Conservation (phyloP, 2,888 invertebrate genomes). For the Isoperla grammatica region DNA sequence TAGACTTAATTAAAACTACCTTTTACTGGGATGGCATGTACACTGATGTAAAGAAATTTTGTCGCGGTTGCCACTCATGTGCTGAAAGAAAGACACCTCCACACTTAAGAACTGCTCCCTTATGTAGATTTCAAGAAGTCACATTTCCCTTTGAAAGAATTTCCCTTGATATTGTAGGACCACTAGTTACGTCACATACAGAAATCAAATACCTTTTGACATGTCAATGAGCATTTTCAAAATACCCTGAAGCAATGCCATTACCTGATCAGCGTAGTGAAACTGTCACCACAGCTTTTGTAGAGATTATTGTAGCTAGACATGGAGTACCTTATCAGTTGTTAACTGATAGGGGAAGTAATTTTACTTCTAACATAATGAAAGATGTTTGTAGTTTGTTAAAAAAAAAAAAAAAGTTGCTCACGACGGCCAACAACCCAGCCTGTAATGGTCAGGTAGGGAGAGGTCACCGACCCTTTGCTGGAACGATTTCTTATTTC, state of each 20-base stretch:
- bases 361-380: not conserved
- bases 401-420: not conserved
- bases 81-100: too few species aligned
- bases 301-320: not conserved
- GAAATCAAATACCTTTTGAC: not conserved
- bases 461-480: not conserved
- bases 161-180: not conserved
- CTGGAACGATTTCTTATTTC: not conserved
- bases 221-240: not conserved
- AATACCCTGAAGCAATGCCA: not conserved
- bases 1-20: too few species aligned
- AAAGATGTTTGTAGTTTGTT: not conserved
- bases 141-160: too few species aligned
- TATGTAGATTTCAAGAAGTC: too few species aligned
- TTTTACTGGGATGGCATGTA: too few species aligned
- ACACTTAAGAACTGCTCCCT: too few species aligned
- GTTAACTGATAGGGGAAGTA: not conserved
- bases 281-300: not conserved
- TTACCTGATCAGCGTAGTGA: not conserved
- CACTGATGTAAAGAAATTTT: too few species aligned
- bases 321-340: not conserved
- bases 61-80: too few species aligned
- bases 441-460: constrained; percentile 4
- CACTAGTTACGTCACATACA: not conserved
- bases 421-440: constrained; percentile 1